Base-by-base conservation (phyloP, 92 coral and sea anemone species). In the Nematostella vectensis region DNA sequence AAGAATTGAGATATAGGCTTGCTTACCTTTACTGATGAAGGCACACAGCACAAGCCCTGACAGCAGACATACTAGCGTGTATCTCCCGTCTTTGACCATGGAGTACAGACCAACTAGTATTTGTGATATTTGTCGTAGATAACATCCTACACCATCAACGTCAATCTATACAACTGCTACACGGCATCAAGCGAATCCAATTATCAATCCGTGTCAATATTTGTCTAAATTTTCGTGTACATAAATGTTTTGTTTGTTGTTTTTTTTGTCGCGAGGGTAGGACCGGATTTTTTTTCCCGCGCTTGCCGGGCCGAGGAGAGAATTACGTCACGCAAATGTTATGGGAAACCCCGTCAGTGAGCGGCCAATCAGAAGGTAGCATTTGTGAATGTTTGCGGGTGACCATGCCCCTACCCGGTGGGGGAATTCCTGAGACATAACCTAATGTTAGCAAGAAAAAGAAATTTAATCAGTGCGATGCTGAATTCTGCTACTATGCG, bases 301-400 rank as follows among this genome's bases (percentile, higher is more conserved):
- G 79, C 68, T 54, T 24, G 75, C 29, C 33, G 30, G 38, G 48
- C 44, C 48, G 12, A 50, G 54, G 44, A 13, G 24, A 39, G 29
- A 67, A 72, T 79, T 73, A 79, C 87, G 77, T 79, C 67, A 79
- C 31, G 40, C 54, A 47, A 59, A 33, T 45, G 61, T 60, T 73
- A 79, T 79, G 59, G 57, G 50, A 78, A 57, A 57, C 73, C 62
- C 56, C 53, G 59, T 20, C 8, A 16, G 27, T 55, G 54, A 54
- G 27, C 19, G 42, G 19, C 76, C 76, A 68, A 75, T 75, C 82
- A 62, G 51, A 29, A 42, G 1, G 50, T 16, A 20, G 49, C 22
- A 60, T 52, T 53, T 51, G 33, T 43, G 28, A 48, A 16, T 54
- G 27, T 48, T 55, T 26, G 50, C 78, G 54, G 75, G 66, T 51